phyloP scores from a whole-genome alignment of 1,140 invertebrate species.

The Sycophila sp. region DNA sequence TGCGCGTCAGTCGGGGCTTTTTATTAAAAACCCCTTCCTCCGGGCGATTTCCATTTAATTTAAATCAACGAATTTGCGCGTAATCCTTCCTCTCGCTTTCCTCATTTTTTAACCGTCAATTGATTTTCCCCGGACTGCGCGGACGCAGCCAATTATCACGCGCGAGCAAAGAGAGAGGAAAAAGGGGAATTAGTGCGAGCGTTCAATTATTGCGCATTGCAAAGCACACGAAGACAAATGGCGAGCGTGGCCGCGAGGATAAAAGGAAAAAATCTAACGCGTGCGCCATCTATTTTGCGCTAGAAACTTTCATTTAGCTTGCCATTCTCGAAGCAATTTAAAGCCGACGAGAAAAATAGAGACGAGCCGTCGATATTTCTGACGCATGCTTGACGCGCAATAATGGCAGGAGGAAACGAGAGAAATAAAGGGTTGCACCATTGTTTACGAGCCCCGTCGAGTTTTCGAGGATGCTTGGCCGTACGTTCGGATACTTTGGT shows the following conservation, averaged over 20 bases:
- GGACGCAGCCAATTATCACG: too few species aligned
- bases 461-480: neutral
- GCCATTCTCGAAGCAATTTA: neutral
- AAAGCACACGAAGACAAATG: too few species aligned
- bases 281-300: neutral
- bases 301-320: neutral
- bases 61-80: too few species aligned
- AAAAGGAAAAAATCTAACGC: neutral
- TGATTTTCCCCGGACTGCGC: too few species aligned
- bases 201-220: too few species aligned
- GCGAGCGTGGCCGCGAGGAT: too few species aligned
- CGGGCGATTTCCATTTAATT: too few species aligned
- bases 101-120: too few species aligned
- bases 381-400: neutral
- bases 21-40: too few species aligned
- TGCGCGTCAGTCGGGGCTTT: too few species aligned
- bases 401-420: neutral
- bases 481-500: neutral
- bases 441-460: neutral
- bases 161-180: neutral
- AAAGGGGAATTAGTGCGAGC: neutral
- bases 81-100: too few species aligned
- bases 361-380: conserved; percentile 1
- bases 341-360: neutral
- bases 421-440: too few species aligned